Base-by-base conservation (phyloP, 2,113 vertebrate species). In the Piaya cayana region DNA sequence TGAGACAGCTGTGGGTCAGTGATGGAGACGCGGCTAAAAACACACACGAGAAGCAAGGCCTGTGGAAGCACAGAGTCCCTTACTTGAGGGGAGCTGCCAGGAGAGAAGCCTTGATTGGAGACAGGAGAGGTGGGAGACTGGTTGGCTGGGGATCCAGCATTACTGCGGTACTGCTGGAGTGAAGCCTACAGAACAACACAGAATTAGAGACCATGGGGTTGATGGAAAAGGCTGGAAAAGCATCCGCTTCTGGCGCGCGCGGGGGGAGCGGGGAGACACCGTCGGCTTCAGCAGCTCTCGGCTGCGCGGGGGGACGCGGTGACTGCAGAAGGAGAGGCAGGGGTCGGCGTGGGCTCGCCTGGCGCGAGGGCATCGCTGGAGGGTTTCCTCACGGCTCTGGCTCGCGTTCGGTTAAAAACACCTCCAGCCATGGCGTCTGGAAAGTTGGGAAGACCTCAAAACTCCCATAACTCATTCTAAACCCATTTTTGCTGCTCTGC, bases 71-170 rank as follows among this genome's bases (percentile, higher is more conserved):
- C 95, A 97, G 96, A 90, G 96, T 97, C 98, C 98, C 99, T 99
- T 99, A 99, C 99, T 98, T 99, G 99, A 95, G 99, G 99, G 97
- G 99, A 99, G 98, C 99, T 99, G 97, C 99, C 99, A 8, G 99
- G 99, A 97, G 99, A 99, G 98, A 99, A 99, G 98, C 99, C 99
- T 99, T 99, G 99, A 99, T 99, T 99, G 99, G 99, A 99, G 99
- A 99, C 99, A 81, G 99, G 99, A 97, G 99, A 99, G 97, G 99
- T 99, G 98, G 99, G 99, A 98, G 99, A 99, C 98, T 99, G 99
- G 99, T 98, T 99, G 98, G 99, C 99, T 47, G 99, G 99, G 97
- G 99, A 99, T 74, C 99, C 99, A 96, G 99, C 98, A 97, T 99
- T 98, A 98, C 98, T 99, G 98, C 99, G 99, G 98, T 99, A 99